phyloP scores from a whole-genome alignment of 1,140 invertebrate species.

The Fopius arisanus region DNA sequence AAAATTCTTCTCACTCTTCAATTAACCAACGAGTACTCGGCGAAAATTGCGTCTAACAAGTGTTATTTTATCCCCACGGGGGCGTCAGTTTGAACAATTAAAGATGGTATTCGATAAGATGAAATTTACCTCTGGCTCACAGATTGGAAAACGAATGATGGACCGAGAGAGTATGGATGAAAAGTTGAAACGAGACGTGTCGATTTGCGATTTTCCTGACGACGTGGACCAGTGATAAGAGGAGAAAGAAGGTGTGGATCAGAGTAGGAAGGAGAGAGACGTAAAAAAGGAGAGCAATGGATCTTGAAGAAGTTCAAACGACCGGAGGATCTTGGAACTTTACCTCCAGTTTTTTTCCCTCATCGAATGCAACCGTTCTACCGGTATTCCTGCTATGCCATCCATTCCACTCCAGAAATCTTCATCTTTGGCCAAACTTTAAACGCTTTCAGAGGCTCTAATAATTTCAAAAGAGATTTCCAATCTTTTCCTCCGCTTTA shows the following conservation, averaged over 20 bases:
- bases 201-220: constrained; percentile 21
- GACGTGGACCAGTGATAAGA: neutral
- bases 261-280: neutral
- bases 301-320: constrained; percentile 21
- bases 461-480: neutral
- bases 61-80: neutral
- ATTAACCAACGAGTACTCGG: neutral
- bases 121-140: neutral
- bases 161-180: neutral
- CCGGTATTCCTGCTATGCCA: neutral
- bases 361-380: neutral
- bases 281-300: constrained; percentile 11
- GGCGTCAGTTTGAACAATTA: neutral
- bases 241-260: neutral
- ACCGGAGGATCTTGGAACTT: neutral
- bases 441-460: constrained; percentile 7
- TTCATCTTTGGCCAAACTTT: constrained; percentile 20
- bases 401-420: neutral
- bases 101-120: neutral
- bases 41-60: neutral
- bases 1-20: neutral
- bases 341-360: neutral
- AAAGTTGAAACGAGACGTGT: constrained; percentile 19
- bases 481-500: constrained; percentile 1
- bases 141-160: neutral